A percentile compares a stretch with the other conserved stretches of the same genome.
Evolutionary conservation across 2,113 vertebrate species (phyloP).

Genomic region (Meriones unguiculatus): DNA sequence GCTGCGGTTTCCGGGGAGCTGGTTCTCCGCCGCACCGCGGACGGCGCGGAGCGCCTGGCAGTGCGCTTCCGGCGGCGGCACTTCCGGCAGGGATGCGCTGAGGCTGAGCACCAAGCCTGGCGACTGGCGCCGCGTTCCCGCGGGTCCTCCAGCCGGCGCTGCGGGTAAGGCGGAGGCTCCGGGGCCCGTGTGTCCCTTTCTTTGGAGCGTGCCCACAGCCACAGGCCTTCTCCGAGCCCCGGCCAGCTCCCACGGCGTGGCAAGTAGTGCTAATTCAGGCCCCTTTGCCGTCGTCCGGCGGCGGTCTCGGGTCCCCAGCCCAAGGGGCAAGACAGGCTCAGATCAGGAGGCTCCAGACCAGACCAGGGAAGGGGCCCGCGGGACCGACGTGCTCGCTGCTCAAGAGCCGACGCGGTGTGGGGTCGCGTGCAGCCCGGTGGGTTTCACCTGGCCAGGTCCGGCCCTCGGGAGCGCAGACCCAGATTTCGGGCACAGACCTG

Average conservation of each 20-base stretch:
- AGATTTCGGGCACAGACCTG: background rate
- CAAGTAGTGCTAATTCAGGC: background rate
- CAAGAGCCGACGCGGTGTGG: background rate
- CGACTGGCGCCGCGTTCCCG: background rate
- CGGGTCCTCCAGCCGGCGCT: background rate
- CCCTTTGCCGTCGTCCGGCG: background rate
- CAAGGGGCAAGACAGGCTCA: background rate
- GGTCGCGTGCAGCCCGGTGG: background rate
- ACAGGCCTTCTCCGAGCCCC: background rate
- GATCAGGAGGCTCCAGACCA: background rate
- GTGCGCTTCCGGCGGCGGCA: slow-evolving; percentile 19
- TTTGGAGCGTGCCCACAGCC: no score
- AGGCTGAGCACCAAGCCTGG: no score
- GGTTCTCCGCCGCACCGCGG: background rate
- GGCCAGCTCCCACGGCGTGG: background rate
- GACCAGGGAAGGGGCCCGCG: background rate
- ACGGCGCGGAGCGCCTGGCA: background rate
- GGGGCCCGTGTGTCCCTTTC: background rate
- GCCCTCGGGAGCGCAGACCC: background rate
- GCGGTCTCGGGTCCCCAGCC: background rate
- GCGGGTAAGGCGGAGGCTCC: background rate
- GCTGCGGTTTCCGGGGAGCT: background rate
- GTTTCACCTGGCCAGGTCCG: background rate
- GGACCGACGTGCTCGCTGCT: background rate
- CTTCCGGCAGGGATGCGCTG: background rate